Evolutionary conservation across 2,888 invertebrate genomes (phyloP), one percentile per base, ranked within the genome.

Genomic region (Ptilodon capucinus): DNA sequence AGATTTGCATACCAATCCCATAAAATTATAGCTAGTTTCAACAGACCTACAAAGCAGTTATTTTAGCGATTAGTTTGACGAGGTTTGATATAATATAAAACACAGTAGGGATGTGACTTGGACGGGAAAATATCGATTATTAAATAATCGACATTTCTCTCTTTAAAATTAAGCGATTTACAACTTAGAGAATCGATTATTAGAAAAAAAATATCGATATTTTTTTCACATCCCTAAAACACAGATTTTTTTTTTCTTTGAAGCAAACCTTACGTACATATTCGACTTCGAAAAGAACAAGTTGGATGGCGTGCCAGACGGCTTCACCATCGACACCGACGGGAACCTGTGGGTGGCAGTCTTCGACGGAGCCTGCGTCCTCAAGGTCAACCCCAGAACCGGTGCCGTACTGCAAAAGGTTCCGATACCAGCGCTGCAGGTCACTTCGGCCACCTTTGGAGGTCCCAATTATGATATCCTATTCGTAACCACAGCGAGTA

Each of bases 261-360:
- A 79, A 94, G 94, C 92, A 30, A 94, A 93, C 73, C 81, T 92
- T 52, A 91, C 87, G 54, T 84, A 92, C 43, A 76, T 94, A 32
- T 94, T 93, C 72, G 92, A 95, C 70, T 87, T 95, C 35, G 83
- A 81, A 25, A 72, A 79, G 39, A 77, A 85, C 54, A 77, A 81
- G 0, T 38, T 87, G 1, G 75, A 69, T 0, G 89, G 86, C 0
- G 65, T 92, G 28, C 94, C 94, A 0, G 95, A 95, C 74, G 95
- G 95, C 4, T 93, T 94, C 92, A 94, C 95, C 34, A 95, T 95
- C 41, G 97, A 97, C 76, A 89, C 92, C 0, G 93, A 95, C 49
- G 96, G 94, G 1, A 94, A 95, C 70, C 81, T 96, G 1, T 96
- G 96, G 94, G 92, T 96, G 3, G 95, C 95, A 1, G 92, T 93